Conservation (phyloP, 2,113 vertebrate genomes). For the Collichthys lucidus region DNA sequence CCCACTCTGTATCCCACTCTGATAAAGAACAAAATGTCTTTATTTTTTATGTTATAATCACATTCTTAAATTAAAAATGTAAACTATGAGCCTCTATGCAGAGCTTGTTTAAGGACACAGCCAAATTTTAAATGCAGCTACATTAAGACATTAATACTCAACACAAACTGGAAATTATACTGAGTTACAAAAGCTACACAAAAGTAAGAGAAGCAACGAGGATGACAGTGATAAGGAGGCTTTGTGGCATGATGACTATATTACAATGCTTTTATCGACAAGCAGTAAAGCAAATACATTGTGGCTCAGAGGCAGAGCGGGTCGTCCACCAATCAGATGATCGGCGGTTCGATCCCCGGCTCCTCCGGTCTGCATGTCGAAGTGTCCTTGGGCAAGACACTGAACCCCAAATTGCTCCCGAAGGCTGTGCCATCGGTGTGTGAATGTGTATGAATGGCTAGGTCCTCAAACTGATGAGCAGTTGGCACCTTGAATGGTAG, state of each 20-base stretch:
- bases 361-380: too few relatives aligned
- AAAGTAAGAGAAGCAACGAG: neutral
- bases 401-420: too few relatives aligned
- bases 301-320: too few relatives aligned
- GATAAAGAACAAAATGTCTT: neutral
- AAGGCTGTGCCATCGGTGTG: too few relatives aligned
- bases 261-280: neutral
- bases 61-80: neutral
- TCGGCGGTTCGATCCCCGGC: too few relatives aligned
- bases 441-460: too few relatives aligned
- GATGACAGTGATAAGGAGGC: neutral
- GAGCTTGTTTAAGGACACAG: too few relatives aligned
- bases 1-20: neutral
- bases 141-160: neutral
- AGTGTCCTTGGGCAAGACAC: too few relatives aligned
- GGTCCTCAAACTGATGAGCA: too few relatives aligned
- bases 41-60: neutral
- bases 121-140: neutral
- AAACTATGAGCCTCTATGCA: neutral
- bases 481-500: too few relatives aligned
- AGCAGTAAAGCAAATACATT: neutral
- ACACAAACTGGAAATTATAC: neutral
- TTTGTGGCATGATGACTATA: neutral
- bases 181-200: too few relatives aligned
- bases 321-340: too few relatives aligned